phyloP scores from a whole-genome alignment of 2,797 vertebrate genomes.

The Sebastes paucispinis region DNA sequence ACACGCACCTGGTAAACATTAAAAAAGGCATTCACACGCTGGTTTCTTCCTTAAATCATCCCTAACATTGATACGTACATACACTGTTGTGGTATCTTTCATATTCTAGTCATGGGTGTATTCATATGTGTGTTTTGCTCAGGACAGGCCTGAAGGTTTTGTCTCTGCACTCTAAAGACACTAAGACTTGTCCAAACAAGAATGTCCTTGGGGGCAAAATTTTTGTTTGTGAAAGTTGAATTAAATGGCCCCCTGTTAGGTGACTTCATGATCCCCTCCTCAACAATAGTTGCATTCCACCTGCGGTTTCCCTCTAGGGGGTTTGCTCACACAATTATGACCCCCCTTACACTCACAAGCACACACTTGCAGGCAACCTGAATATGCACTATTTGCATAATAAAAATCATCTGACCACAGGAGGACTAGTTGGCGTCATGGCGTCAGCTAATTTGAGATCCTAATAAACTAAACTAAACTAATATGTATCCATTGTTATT shows the following conservation, averaged over 20 bases:
- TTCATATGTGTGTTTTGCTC: not conserved
- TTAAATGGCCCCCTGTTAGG: not conserved
- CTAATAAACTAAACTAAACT: too few species aligned
- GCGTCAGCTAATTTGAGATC: too few species aligned
- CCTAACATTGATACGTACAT: not conserved
- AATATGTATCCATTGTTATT: not conserved
- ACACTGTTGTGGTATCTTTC: not conserved
- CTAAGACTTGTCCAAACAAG: conserved; percentile 25
- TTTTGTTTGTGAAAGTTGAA: not conserved
- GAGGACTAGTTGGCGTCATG: too few species aligned
- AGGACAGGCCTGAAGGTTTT: not conserved
- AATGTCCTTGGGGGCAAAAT: not conserved
- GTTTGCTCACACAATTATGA: not conserved
- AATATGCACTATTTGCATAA: not conserved
- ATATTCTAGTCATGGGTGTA: not conserved
- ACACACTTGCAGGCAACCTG: not conserved
- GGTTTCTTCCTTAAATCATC: not conserved
- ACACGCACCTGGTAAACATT: not conserved
- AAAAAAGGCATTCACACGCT: not conserved
- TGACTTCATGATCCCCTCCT: not conserved
- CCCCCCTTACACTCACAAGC: not conserved
- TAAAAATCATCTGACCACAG: too few species aligned
- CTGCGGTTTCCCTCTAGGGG: not conserved
- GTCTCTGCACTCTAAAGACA: not conserved
- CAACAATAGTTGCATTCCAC: conserved; percentile 6